Conservation (phyloP, 2,113 vertebrate species). For the Pleuronectes platessa region DNA sequence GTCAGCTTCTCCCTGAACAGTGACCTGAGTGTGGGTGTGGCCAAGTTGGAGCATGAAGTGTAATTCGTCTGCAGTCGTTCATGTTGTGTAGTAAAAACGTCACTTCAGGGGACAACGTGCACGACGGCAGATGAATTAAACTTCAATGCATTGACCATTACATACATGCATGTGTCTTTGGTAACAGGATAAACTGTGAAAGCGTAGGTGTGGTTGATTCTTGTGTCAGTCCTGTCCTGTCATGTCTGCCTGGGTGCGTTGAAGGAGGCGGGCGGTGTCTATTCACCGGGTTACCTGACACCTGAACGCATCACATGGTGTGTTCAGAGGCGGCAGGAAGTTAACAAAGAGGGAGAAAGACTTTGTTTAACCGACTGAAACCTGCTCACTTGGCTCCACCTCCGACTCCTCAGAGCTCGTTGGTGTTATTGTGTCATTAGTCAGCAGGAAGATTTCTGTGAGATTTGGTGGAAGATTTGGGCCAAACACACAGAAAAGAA, state of each 20-base stretch:
- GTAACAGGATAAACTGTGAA: too few species aligned
- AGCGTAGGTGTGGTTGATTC: not conserved
- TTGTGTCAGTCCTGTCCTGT: constrained; percentile 28
- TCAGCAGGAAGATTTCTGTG: not conserved
- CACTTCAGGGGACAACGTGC: too few species aligned
- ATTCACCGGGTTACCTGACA: constrained; percentile 41
- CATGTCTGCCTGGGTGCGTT: constrained; percentile 36
- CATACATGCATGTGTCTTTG: too few species aligned
- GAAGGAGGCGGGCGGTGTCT: constrained; percentile 6
- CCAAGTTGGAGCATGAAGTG: too few species aligned
- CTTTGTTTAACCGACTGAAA: not conserved
- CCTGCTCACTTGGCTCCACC: not conserved
- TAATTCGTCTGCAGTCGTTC: too few species aligned
- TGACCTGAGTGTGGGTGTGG: too few species aligned
- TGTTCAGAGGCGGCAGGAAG: not conserved
- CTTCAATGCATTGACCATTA: not conserved
- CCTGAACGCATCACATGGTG: constrained; percentile 22
- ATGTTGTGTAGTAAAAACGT: too few species aligned
- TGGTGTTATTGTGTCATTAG: not conserved
- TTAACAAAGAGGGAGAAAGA: not conserved
- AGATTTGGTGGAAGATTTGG: too few species aligned
- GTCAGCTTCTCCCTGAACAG: not conserved
- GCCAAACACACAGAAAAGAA: too few species aligned
- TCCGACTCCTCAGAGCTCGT: not conserved
- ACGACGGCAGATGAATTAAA: not conserved